Conservation (phyloP, 2,113 vertebrate species). For the cattle (Bos taurus) region ARS-UCD2.0 NC_037336.1:30806501-30807000, state of each 20-base stretch:
- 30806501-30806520: neutral
- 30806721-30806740: neutral
- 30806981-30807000: neutral
- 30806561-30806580: neutral
- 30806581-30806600: neutral
- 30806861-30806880: neutral
- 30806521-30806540: neutral
- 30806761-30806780: neutral
- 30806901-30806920: neutral
- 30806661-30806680: neutral
- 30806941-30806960: neutral
- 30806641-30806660: neutral
- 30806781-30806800: neutral
- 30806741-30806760: neutral
- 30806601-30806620: neutral
- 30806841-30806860: neutral
- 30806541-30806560: neutral
- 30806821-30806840: neutral
- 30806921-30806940: neutral
- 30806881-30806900: neutral
- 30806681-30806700: neutral
- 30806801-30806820: neutral
- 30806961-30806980: neutral
- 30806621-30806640: accelerated
- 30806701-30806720: neutral